Evolutionary conservation across 2,113 vertebrate genomes (phyloP).

Genomic region (Triplophysa siluroides): DNA sequence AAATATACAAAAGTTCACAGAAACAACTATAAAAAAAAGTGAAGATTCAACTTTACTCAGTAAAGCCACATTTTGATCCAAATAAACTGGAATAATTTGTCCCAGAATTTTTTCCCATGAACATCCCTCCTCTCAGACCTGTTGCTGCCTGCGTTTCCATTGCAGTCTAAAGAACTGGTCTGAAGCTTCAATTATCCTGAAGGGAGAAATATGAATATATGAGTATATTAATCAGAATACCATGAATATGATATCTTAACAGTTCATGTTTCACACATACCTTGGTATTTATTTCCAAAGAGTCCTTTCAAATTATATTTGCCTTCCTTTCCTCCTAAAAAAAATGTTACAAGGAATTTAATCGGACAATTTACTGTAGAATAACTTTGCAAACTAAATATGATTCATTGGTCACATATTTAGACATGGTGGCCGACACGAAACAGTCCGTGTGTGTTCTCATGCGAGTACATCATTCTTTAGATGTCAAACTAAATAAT

Average conservation of each 20-base stretch:
- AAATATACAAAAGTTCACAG: conserved; percentile 57
- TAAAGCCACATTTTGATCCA: neutral
- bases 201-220: conserved; percentile 2
- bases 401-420: neutral
- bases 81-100: too few species aligned
- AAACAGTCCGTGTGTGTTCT: too few species aligned
- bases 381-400: neutral
- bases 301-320: conserved; percentile 75
- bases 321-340: conserved; percentile 65
- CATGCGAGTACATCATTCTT: too few species aligned
- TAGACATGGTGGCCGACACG: too few species aligned
- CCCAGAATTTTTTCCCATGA: too few species aligned
- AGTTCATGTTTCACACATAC: conserved; percentile 54
- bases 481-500: too few species aligned
- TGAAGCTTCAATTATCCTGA: conserved; percentile 63
- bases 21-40: conserved; percentile 30
- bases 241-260: neutral
- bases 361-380: neutral
- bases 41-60: conserved; percentile 32
- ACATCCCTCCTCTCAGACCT: too few species aligned
- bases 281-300: conserved; percentile 75
- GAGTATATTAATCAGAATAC: neutral
- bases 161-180: too few species aligned
- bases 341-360: neutral
- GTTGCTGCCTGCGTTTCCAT: too few species aligned